phyloP scores from a whole-genome alignment of 2,113 vertebrate genomes.

The Cariama cristata region DNA sequence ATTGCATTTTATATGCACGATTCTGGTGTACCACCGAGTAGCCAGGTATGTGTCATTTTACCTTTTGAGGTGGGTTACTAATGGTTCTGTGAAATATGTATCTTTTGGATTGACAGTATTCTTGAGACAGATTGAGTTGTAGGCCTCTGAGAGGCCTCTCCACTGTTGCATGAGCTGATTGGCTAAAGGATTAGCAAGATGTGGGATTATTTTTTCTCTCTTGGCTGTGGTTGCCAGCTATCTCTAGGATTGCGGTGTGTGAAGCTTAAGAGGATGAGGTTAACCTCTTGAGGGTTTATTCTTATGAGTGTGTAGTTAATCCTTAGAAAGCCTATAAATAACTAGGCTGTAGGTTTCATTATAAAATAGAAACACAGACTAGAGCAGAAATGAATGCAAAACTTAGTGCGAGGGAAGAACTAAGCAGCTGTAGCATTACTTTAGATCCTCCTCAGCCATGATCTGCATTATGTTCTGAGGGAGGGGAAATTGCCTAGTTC shows the following conservation, averaged over 20 bases:
- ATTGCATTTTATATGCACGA: neutral
- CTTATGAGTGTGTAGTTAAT: constrained; percentile 78
- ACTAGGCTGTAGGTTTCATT: constrained; percentile 74
- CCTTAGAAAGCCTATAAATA: constrained; percentile 79
- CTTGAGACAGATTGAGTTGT: constrained; percentile 71
- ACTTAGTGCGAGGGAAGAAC: constrained; percentile 18
- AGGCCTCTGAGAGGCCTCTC: constrained; percentile 50
- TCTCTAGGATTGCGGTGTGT: constrained; percentile 76
- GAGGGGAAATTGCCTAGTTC: neutral
- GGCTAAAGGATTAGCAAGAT: constrained; percentile 80
- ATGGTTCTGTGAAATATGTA: constrained; percentile 34
- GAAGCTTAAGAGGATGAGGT: constrained; percentile 82
- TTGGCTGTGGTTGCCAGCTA: constrained; percentile 73
- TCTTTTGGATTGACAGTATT: constrained; percentile 19
- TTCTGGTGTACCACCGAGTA: neutral
- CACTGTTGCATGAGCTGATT: constrained; percentile 74
- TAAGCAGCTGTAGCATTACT: constrained; percentile 37
- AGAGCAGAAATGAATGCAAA: constrained; percentile 55
- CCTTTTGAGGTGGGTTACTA: neutral
- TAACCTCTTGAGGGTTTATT: constrained; percentile 81
- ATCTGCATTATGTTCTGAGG: constrained; percentile 32
- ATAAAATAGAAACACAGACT: constrained; percentile 63
- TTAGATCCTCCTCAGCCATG: constrained; percentile 8
- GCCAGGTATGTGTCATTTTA: neutral
- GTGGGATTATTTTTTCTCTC: constrained; percentile 77